Conservation (phyloP, 2,888 invertebrate species). For the Scaptomyza caliginosa region DNA sequence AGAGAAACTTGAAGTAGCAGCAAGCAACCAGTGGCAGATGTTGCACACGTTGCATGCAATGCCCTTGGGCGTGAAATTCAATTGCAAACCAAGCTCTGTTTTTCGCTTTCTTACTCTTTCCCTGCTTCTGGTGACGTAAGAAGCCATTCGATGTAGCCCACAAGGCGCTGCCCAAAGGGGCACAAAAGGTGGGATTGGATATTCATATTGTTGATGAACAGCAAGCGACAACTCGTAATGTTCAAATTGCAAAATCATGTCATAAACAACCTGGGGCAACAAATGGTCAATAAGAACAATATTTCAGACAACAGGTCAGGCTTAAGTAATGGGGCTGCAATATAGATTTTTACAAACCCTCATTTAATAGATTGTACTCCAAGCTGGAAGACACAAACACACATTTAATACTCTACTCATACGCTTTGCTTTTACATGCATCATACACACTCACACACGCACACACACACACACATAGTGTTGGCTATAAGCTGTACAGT, state of each 20-base stretch:
- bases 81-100: constrained; percentile 61
- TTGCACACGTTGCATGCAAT: constrained; percentile 54
- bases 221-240: constrained; percentile 50
- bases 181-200: constrained; percentile 10
- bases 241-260: constrained; percentile 78
- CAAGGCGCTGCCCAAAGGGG: constrained; percentile 64
- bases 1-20: not conserved
- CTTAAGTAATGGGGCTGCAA: not conserved
- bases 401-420: constrained; percentile 14
- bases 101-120: constrained; percentile 3
- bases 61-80: constrained; percentile 73
- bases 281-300: constrained; percentile 27
- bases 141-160: constrained; percentile 65
- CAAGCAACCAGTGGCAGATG: constrained; percentile 12
- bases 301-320: constrained; percentile 2
- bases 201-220: constrained; percentile 5
- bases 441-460: constrained; percentile 4
- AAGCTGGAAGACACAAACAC: not conserved
- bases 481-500: constrained; percentile 67
- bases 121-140: constrained; percentile 47
- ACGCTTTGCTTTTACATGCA: constrained; percentile 49
- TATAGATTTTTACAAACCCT: constrained; percentile 46
- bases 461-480: constrained; percentile 38
- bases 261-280: constrained; percentile 63
- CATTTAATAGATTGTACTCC: not conserved